A percentile compares a stretch with the other conserved stretches of the same genome.
Evolutionary conservation across 1,140 invertebrate genomes (phyloP).

Genomic region (Pseudomyrmex flavicornis): DNA sequence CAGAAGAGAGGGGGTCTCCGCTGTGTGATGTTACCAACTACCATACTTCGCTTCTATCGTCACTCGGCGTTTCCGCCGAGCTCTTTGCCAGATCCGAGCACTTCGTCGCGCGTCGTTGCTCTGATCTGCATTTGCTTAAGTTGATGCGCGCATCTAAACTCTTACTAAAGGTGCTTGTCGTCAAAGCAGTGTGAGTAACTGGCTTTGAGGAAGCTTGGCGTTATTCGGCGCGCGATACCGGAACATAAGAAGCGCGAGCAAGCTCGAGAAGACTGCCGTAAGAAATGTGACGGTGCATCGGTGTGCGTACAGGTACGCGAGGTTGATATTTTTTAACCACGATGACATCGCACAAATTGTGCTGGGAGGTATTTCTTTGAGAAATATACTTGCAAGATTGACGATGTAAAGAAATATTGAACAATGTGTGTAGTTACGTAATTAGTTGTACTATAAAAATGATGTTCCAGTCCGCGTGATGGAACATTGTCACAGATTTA

Average conservation of each 20-base stretch:
- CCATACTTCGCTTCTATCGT: slow-evolving; percentile 1
- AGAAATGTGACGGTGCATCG: slow-evolving; percentile 25
- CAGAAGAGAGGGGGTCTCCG: not conserved
- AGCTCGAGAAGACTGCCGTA: not conserved
- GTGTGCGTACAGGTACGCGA: slow-evolving; percentile 8
- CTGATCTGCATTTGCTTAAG: slow-evolving; percentile 69
- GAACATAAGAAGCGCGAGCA: slow-evolving; percentile 33
- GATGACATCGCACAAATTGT: slow-evolving; percentile 43
- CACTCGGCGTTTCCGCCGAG: slow-evolving; percentile 31
- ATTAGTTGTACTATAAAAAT: too few relatives aligned
- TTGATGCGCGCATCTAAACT: slow-evolving; percentile 39
- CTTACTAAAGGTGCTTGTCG: slow-evolving; percentile 29
- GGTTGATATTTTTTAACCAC: slow-evolving; percentile 52
- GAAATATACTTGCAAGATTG: slow-evolving; percentile 25
- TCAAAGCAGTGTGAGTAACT: not conserved
- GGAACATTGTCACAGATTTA: slow-evolving; percentile 12
- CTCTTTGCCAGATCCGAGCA: slow-evolving; percentile 50
- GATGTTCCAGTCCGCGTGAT: not conserved
- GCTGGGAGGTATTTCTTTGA: slow-evolving; percentile 51
- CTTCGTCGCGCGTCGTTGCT: slow-evolving; percentile 63
- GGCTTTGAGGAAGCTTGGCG: slow-evolving; percentile 1
- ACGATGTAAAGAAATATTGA: slow-evolving; percentile 7
- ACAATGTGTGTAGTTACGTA: too few relatives aligned
- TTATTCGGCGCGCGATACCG: slow-evolving; percentile 51
- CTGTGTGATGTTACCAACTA: slow-evolving; percentile 17